Conservation (phyloP, 2,888 invertebrate species). For the Eustalomyia histrio region DNA sequence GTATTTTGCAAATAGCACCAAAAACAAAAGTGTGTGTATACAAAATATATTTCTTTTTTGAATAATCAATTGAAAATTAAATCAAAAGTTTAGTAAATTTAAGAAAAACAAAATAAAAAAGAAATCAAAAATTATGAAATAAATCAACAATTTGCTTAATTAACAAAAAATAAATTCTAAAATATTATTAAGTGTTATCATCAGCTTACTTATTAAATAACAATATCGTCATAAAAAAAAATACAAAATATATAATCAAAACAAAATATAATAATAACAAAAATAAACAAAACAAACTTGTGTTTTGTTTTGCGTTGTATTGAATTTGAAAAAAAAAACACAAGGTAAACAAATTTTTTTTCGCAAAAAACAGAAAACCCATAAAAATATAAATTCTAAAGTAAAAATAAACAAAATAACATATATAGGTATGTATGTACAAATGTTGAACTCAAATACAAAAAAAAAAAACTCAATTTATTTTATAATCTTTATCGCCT, state of each 20-base stretch:
- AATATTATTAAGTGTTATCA: conserved; percentile 11
- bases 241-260: conserved; percentile 11
- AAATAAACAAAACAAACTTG: background rate
- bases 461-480: background rate
- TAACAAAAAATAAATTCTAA: background rate
- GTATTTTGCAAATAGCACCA: conserved; percentile 8
- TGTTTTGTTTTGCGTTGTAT: conserved; percentile 5
- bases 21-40: background rate
- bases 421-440: background rate
- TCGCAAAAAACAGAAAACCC: conserved; percentile 8
- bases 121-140: background rate
- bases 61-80: conserved; percentile 4
- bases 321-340: conserved; percentile 7
- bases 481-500: background rate
- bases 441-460: background rate
- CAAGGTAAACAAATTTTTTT: conserved; percentile 13
- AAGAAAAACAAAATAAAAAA: background rate
- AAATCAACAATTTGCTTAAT: background rate
- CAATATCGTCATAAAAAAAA: background rate
- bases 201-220: conserved; percentile 1
- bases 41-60: background rate
- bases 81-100: background rate
- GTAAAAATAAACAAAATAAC: background rate
- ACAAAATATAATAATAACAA: conserved; percentile 21
- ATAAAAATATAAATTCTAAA: background rate